phyloP scores from a whole-genome alignment of 2,797 vertebrate genomes.

The Cossypha dichroa region DNA sequence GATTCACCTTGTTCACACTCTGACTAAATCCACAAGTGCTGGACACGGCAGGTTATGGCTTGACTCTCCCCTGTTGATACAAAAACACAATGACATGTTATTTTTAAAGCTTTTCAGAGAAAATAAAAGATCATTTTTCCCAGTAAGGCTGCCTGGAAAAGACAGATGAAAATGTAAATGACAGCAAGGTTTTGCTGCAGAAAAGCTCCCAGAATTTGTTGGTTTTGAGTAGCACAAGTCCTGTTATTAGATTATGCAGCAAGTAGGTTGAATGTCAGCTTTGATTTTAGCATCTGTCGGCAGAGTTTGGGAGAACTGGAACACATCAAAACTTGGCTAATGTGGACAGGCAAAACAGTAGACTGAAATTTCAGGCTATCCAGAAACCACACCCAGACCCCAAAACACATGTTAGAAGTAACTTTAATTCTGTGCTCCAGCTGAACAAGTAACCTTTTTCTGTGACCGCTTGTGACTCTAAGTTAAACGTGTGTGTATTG shows the following conservation, averaged over 20 bases:
- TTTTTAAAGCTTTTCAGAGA: not conserved
- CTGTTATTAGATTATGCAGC: constrained; percentile 46
- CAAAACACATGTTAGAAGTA: constrained; percentile 59
- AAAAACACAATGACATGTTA: not conserved
- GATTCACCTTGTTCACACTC: constrained; percentile 1
- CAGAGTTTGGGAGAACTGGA: constrained; percentile 40
- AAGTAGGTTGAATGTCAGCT: not conserved
- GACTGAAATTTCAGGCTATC: constrained; percentile 70
- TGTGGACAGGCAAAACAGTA: constrained; percentile 52
- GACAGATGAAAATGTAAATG: not conserved
- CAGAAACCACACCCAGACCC: constrained; percentile 70
- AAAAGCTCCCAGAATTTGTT: constrained; percentile 8
- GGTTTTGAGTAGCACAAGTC: constrained; percentile 7
- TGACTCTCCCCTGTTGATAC: not conserved
- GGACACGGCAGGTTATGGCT: not conserved
- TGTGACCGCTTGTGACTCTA: constrained; percentile 36
- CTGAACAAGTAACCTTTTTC: constrained; percentile 55
- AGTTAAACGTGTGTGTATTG: constrained; percentile 1
- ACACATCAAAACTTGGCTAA: constrained; percentile 50
- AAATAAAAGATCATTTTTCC: not conserved
- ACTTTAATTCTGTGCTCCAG: constrained; percentile 50
- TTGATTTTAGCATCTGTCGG: constrained; percentile 57
- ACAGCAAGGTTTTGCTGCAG: constrained; percentile 20
- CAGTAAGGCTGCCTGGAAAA: constrained; percentile 17
- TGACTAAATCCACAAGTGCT: not conserved